Conservation (phyloP, 2,113 vertebrate genomes). For the Tauraco erythrolophus region DNA sequence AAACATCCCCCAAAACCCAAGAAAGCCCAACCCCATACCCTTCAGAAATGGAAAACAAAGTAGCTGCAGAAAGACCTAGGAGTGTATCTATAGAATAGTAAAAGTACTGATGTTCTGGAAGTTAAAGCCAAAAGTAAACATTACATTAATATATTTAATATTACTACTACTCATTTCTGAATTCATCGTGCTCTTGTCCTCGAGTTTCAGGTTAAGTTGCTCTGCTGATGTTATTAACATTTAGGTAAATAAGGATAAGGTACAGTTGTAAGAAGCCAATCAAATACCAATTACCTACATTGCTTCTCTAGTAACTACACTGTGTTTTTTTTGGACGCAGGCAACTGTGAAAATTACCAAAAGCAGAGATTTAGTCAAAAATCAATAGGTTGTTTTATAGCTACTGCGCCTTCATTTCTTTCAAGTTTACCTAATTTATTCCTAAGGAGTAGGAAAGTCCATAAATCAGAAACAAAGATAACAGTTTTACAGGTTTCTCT, state of each 20-base stretch:
- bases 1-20: background rate
- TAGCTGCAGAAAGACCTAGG: background rate
- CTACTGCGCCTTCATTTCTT: background rate
- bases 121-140: background rate
- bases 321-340: background rate
- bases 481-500: background rate
- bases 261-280: background rate
- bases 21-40: background rate
- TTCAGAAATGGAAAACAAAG: background rate
- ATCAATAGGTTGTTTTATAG: constrained; percentile 41
- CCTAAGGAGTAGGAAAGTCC: background rate
- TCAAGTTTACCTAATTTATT: constrained; percentile 24
- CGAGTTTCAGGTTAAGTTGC: background rate
- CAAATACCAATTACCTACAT: background rate
- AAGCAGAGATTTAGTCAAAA: constrained; percentile 18
- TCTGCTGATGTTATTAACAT: background rate
- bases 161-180: background rate
- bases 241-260: background rate
- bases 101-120: background rate
- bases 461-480: background rate
- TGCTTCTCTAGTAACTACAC: background rate
- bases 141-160: background rate
- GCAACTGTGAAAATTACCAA: constrained; percentile 7
- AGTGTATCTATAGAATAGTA: background rate
- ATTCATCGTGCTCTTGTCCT: background rate